Evolutionary conservation across 2,113 vertebrate genomes (phyloP), one percentile per base, ranked within the genome.

Genomic region (Laticauda laticaudata): DNA sequence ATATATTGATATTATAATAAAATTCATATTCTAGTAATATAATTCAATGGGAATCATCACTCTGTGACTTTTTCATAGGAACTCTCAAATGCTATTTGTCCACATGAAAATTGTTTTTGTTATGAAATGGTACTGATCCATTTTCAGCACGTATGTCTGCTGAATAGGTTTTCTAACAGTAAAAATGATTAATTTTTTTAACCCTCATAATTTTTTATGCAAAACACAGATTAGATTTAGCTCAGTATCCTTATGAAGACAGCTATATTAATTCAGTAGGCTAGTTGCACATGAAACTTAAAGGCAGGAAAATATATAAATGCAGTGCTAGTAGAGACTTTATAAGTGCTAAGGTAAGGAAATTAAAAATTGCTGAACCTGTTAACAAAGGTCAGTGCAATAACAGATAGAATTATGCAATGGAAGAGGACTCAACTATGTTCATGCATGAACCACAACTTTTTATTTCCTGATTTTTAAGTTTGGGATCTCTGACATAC

Each of bases 221-320:
- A 92, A 95, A 93, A 48, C 91, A 26, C 57, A 39, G 89, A 81
- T 23, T 91, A 90, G 94, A 90, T 93, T 96, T 85, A 93, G 34
- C 55, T 91, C 87, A 90, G 1, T 15, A 15, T 43, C 88, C 64
- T 94, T 95, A 92, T 93, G 95, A 95, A 93, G 93, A 95, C 93
- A 95, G 95, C 91, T 88, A 69, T 92, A 90, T 90, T 89, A 94
- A 94, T 95, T 95, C 94, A 57, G 93, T 92, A 93, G 93, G 86
- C 54, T 92, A 95, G 93, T 96, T 94, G 94, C 93, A 75, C 57
- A 91, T 92, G 91, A 88, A 95, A 96, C 95, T 94, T n/a, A 95
- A 94, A 93, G 92, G 95, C 90, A 95, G 90, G 94, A 93, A 93
- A 94, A 51, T 81, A 94, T 39, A 34, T 94, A 93, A 92, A 64